phyloP scores from a whole-genome alignment of 2,113 vertebrate genomes.

The Microtus ochrogaster region DNA sequence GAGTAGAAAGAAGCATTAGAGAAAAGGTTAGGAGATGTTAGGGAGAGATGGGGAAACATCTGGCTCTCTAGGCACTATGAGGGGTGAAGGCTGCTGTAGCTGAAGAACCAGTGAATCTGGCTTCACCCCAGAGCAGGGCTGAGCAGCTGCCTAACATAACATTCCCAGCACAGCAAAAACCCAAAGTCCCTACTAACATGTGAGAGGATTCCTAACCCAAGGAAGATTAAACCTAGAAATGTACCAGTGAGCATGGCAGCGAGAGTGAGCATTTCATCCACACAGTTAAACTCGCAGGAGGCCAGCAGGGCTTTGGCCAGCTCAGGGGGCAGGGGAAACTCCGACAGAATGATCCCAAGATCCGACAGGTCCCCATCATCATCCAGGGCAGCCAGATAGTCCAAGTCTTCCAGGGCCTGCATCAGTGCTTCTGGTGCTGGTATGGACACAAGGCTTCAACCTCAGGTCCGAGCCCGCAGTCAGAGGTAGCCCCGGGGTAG shows the following conservation, averaged over 20 bases:
- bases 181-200: neutral
- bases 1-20: neutral
- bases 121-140: conserved; percentile 84
- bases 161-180: neutral
- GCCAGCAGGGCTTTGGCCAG: conserved; percentile 93
- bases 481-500: neutral
- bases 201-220: neutral
- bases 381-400: conserved; percentile 92
- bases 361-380: conserved; percentile 92
- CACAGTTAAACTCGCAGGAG: conserved; percentile 92
- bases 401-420: conserved; percentile 94
- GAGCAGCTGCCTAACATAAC: neutral
- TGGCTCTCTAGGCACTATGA: neutral
- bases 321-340: conserved; percentile 91
- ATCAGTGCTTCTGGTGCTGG: conserved; percentile 92
- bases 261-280: conserved; percentile 93
- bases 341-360: conserved; percentile 93
- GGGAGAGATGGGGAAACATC: neutral
- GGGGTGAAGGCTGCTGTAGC: neutral
- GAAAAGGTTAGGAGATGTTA: neutral
- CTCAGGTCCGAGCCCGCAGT: neutral
- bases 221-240: neutral
- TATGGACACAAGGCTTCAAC: accelerated
- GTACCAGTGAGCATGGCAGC: conserved; percentile 93
- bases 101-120: neutral